A percentile compares a stretch with the other conserved stretches of the same genome.
These are phyloP conservation scores for Cristatella mucedo DNA, from an alignment of 2,888 invertebrate species.

Conservation along the genomic window DNA sequence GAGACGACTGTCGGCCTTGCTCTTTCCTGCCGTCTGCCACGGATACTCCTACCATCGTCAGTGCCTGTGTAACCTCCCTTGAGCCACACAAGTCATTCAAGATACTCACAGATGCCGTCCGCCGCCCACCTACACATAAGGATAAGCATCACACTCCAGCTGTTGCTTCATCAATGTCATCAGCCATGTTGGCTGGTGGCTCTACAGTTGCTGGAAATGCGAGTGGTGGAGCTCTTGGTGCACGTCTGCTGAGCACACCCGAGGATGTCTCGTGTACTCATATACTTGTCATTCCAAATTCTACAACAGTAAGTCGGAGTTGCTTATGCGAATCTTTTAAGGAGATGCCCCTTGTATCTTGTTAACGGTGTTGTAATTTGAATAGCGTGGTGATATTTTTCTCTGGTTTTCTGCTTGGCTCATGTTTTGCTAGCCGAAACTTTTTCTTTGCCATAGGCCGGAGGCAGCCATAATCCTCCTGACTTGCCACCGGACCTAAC, in stretches of 20 bases:
- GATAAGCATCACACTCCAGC: constrained; percentile 29
- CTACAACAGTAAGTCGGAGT: constrained; percentile 21
- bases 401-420: too few species aligned
- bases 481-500: too few species aligned
- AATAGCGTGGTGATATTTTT: too few species aligned
- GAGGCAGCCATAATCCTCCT: too few species aligned
- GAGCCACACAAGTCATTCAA: constrained; percentile 75
- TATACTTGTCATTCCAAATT: constrained; percentile 94
- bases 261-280: constrained; percentile 92
- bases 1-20: too few species aligned
- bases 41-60: constrained; percentile 75
- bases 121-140: constrained; percentile 25
- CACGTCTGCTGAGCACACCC: constrained; percentile 86
- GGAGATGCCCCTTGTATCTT: too few species aligned
- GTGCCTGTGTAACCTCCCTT: constrained; percentile 90
- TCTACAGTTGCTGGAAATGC: not conserved
- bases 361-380: too few species aligned
- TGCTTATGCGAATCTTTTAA: too few species aligned
- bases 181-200: constrained; percentile 5
- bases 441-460: too few species aligned
- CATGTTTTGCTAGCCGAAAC: too few species aligned
- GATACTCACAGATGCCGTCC: constrained; percentile 29
- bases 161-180: constrained; percentile 11
- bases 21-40: constrained; percentile 54
- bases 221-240: constrained; percentile 38